These are phyloP conservation scores for Gallinago paraguaiae DNA, from an alignment of 2,113 vertebrate genomes.

Conservation along the genomic window DNA sequence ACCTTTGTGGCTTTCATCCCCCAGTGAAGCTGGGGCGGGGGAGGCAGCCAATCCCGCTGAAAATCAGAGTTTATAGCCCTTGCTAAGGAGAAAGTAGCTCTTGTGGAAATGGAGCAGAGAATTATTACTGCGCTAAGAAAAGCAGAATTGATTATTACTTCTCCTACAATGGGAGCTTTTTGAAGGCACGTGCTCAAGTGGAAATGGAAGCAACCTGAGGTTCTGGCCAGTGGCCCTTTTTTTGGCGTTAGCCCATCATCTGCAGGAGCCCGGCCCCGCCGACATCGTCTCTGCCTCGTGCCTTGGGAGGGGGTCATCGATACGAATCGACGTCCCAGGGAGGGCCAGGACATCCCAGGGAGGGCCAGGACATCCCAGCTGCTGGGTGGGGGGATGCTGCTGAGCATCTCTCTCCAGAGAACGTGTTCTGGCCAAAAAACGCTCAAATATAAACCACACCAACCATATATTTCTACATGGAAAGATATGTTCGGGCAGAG, in stretches of 20 bases:
- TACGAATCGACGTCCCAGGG: too few relatives aligned
- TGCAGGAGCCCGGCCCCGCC: not conserved
- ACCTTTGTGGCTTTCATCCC: constrained; percentile 10
- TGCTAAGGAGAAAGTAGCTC: not conserved
- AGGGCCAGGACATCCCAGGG: too few relatives aligned
- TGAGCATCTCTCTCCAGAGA: not conserved
- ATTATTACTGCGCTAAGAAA: not conserved
- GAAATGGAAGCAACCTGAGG: not conserved
- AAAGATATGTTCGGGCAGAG: not conserved
- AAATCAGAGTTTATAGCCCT: not conserved
- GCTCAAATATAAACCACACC: not conserved
- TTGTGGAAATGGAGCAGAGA: not conserved
- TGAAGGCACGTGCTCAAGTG: not conserved
- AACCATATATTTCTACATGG: fast-evolving
- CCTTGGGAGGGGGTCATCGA: fast-evolving
- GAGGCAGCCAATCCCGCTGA: not conserved
- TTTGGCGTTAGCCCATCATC: fast-evolving
- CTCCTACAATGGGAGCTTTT: not conserved
- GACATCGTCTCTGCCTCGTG: not conserved
- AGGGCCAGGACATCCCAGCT: fast-evolving
- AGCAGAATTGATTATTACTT: not conserved
- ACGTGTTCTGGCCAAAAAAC: not conserved
- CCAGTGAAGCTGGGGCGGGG: not conserved
- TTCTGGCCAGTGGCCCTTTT: not conserved
- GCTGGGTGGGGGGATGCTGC: not conserved